Conservation (phyloP, 2,113 vertebrate species). For the Laticauda laticaudata region DNA sequence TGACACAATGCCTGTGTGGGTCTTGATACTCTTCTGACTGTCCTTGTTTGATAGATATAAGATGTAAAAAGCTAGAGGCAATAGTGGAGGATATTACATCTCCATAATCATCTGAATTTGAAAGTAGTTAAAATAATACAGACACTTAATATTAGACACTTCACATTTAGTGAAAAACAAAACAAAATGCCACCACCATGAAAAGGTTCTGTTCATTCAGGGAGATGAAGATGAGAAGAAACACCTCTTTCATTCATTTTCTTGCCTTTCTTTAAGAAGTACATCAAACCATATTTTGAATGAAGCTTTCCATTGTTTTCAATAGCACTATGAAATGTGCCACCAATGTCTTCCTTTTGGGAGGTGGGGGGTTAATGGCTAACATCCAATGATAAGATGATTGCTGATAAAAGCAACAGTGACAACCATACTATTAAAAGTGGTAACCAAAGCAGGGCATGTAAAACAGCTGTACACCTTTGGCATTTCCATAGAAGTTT, state of each 20-base stretch:
- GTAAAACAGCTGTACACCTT: background rate
- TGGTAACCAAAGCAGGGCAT: background rate
- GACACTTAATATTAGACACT: background rate
- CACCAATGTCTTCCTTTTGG: constrained; percentile 33
- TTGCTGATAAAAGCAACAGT: background rate
- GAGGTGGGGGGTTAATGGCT: background rate
- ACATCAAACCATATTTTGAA: constrained; percentile 35
- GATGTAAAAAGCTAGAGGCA: constrained; percentile 57
- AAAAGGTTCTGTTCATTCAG: constrained; percentile 45
- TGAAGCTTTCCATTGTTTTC: constrained; percentile 38
- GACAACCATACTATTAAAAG: background rate
- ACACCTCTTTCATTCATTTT: constrained; percentile 55
- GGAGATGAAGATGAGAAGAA: constrained; percentile 46
- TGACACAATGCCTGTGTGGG: constrained; percentile 55
- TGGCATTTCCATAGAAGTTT: background rate
- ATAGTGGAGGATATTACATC: constrained; percentile 55
- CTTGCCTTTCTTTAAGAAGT: constrained; percentile 46
- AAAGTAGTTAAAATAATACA: constrained; percentile 45
- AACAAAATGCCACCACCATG: background rate
- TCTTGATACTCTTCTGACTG: constrained; percentile 62
- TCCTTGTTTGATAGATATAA: constrained; percentile 66
- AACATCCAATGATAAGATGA: background rate
- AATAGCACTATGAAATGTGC: constrained; percentile 41
- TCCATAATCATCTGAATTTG: constrained; percentile 55
- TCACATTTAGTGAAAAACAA: constrained; percentile 43